Percentiles rank a stretch among this genome's conserved stretches.
phyloP scores from a whole-genome alignment of 2,888 invertebrate species.

The Polydrusus pterygomalis region DNA sequence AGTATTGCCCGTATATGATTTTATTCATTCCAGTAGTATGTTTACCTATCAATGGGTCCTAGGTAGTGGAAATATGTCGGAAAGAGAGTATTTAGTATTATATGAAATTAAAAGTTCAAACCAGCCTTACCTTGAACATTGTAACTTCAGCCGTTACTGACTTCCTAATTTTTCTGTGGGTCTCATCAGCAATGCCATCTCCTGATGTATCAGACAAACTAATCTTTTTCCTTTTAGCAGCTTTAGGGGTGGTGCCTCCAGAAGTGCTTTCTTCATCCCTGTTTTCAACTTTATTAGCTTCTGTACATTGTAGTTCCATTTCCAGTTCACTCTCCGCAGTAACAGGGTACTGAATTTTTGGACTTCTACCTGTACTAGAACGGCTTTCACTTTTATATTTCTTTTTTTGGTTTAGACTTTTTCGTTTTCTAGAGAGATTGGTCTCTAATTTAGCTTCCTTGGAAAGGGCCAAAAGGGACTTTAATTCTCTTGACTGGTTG shows the following conservation, averaged over 20 bases:
- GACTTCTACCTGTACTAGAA: constrained; percentile 23
- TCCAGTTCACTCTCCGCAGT: constrained; percentile 66
- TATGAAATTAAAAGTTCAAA: neutral
- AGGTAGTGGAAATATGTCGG: too few species aligned
- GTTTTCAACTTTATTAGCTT: constrained; percentile 35
- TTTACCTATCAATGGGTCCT: too few species aligned
- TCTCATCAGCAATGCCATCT: constrained; percentile 59
- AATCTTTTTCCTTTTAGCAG: constrained; percentile 61
- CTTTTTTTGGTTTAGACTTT: constrained; percentile 65
- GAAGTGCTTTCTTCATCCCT: constrained; percentile 31
- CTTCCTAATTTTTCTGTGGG: constrained; percentile 58
- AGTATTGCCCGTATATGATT: too few species aligned
- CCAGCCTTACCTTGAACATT: constrained; percentile 60
- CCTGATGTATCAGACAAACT: constrained; percentile 57
- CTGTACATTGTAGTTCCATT: constrained; percentile 58
- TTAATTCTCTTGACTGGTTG: constrained; percentile 72
- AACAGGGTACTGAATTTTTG: constrained; percentile 62
- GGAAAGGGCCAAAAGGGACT: constrained; percentile 79
- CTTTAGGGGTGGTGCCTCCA: constrained; percentile 5
- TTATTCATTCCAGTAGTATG: too few species aligned
- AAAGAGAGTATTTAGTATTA: neutral
- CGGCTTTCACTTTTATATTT: constrained; percentile 49
- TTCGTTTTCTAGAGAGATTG: constrained; percentile 73
- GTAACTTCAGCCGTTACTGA: constrained; percentile 57
- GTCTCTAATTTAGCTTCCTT: constrained; percentile 80